Percentiles rank a stretch among this genome's conserved stretches.
These are phyloP conservation scores for Drosophila miranda DNA, from an alignment of 1,140 invertebrate genomes.

Conservation along the genomic window DNA sequence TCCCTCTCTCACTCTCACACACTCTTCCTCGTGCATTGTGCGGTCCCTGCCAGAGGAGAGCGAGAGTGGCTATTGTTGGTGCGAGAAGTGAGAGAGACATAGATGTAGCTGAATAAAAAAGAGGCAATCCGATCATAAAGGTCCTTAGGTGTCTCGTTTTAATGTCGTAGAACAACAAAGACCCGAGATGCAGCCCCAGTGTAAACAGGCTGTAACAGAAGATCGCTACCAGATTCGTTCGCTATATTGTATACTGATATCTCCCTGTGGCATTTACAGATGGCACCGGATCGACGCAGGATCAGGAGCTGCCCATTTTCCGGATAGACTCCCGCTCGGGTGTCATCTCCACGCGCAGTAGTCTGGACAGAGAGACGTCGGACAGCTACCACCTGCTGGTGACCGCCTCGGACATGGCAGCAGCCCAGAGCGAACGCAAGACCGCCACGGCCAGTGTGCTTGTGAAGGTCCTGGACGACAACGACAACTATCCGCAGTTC, in stretches of 20 bases:
- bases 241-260: background rate
- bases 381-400: slow-evolving; percentile 94
- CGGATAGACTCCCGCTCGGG: slow-evolving; percentile 92
- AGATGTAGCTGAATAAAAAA: too few species aligned
- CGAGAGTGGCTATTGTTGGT: too few species aligned
- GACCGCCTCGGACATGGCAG: slow-evolving; percentile 92
- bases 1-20: too few species aligned
- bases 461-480: slow-evolving; percentile 94
- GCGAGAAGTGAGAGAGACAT: too few species aligned
- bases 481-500: slow-evolving; percentile 98
- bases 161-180: too few species aligned
- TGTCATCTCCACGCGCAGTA: slow-evolving; percentile 90
- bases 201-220: too few species aligned
- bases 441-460: slow-evolving; percentile 92
- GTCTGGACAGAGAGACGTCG: slow-evolving; percentile 94
- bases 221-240: too few species aligned
- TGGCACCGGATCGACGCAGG: slow-evolving; percentile 67
- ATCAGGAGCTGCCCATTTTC: slow-evolving; percentile 86
- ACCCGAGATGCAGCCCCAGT: too few species aligned
- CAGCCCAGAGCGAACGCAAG: slow-evolving; percentile 86
- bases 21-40: too few species aligned
- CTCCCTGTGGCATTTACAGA: slow-evolving; percentile 22
- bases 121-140: too few species aligned
- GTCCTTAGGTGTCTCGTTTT: too few species aligned
- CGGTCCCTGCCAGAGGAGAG: too few species aligned